Evolutionary conservation across 2,113 vertebrate species (phyloP).

Genomic region (Albula glossodonta): DNA sequence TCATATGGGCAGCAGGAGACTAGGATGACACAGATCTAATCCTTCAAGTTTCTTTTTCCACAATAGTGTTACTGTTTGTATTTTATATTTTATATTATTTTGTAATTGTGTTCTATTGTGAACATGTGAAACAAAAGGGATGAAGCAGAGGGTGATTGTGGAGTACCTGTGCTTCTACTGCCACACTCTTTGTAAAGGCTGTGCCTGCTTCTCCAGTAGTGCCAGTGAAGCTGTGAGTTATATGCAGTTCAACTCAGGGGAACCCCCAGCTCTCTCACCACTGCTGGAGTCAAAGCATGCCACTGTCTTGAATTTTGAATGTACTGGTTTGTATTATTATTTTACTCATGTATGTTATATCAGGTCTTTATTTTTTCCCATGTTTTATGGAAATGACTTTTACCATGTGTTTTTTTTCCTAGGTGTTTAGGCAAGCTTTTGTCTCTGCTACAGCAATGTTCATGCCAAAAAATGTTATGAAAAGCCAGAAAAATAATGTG

Average conservation of each 20-base stretch:
- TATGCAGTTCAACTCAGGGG: conserved; percentile 79
- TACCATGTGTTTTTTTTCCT: conserved; percentile 31
- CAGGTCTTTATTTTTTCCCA: conserved; percentile 48
- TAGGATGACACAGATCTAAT: conserved; percentile 11
- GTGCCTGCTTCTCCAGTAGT: conserved; percentile 59
- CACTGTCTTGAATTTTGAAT: conserved; percentile 79
- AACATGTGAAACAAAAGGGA: conserved; percentile 74
- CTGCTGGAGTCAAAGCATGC: conserved; percentile 59
- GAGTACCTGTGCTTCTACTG: conserved; percentile 65
- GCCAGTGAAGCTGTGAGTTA: conserved; percentile 63
- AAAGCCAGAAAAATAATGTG: conserved; percentile 77
- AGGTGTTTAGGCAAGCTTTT: conserved; percentile 23
- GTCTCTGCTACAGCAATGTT: conserved; percentile 67
- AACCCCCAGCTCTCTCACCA: conserved; percentile 66
- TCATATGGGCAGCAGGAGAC: neutral
- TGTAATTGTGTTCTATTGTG: conserved; percentile 52
- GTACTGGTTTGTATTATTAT: conserved; percentile 75
- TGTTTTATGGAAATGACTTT: neutral
- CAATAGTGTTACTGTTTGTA: conserved; percentile 10
- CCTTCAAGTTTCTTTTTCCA: conserved; percentile 31
- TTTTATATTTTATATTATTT: conserved; percentile 31
- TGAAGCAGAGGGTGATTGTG: conserved; percentile 62
- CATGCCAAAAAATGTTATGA: conserved; percentile 77
- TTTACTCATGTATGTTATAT: conserved; percentile 65
- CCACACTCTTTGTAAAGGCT: conserved; percentile 63